Percentiles rank a stretch among this genome's conserved stretches.
phyloP scores from a whole-genome alignment of 2,888 invertebrate species.

The Choristoneura rosaceana region DNA sequence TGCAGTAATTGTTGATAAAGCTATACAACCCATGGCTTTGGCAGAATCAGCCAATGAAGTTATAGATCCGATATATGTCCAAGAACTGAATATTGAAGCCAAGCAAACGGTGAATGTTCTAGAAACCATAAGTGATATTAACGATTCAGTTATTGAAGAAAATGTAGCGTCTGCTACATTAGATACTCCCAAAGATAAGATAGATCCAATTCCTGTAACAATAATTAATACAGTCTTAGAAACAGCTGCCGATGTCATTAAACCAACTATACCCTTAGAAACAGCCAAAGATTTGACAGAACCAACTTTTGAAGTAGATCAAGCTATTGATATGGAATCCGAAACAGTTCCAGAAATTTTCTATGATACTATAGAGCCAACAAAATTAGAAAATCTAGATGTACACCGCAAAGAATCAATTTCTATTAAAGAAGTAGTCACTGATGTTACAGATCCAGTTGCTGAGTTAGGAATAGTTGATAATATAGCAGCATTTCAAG shows the following conservation, averaged over 20 bases:
- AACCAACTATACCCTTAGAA: not conserved
- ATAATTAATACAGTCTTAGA: not conserved
- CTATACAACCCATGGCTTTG: not conserved
- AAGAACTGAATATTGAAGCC: not conserved
- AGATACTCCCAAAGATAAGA: not conserved
- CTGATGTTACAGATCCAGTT: not conserved
- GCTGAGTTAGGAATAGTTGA: not conserved
- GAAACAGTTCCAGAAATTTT: not conserved
- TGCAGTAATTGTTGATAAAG: not conserved
- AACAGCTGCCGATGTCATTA: not conserved
- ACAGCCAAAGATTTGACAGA: not conserved
- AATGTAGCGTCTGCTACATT: not conserved
- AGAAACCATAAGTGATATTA: not conserved
- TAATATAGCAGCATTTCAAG: not conserved
- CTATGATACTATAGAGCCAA: not conserved
- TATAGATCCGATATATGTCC: not conserved
- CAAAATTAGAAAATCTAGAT: not conserved
- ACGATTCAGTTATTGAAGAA: not conserved
- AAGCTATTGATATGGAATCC: not conserved
- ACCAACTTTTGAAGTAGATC: not conserved
- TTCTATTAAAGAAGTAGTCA: not conserved
- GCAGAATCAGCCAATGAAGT: not conserved
- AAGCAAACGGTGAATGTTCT: not conserved
- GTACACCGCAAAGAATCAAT: not conserved
- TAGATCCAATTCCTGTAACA: not conserved